Percentiles rank a stretch among this genome's conserved stretches.
These are phyloP conservation scores for Phyto melanocephala DNA, from an alignment of 2,888 invertebrate species.

Conservation along the genomic window DNA sequence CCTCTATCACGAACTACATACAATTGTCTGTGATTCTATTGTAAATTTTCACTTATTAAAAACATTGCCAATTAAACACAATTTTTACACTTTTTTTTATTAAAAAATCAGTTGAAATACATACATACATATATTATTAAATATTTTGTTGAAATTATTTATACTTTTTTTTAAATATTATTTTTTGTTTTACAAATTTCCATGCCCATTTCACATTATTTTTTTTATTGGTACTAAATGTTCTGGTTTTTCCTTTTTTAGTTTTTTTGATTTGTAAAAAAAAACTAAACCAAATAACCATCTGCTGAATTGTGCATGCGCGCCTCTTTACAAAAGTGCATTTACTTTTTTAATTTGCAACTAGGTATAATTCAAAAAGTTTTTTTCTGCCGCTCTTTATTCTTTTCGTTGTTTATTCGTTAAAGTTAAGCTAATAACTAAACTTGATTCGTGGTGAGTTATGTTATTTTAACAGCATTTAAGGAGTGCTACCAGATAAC, in stretches of 20 bases:
- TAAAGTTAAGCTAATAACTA: constrained; percentile 53
- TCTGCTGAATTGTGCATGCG: constrained; percentile 35
- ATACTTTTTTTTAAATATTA: constrained; percentile 3
- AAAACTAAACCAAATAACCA: neutral
- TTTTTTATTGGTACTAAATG: too few relatives aligned
- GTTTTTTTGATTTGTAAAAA: constrained; percentile 15
- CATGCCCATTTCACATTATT: too few relatives aligned
- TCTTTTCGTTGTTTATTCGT: constrained; percentile 35
- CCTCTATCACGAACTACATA: neutral
- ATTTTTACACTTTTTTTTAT: neutral
- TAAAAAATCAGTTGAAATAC: too few relatives aligned
- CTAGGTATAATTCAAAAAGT: neutral
- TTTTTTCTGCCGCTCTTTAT: constrained; percentile 8
- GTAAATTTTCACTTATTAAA: neutral
- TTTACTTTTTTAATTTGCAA: neutral
- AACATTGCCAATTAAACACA: neutral
- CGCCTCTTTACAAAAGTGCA: constrained; percentile 25
- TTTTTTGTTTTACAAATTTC: neutral
- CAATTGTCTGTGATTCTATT: neutral
- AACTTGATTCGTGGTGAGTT: constrained; percentile 41
- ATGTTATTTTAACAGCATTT: constrained; percentile 27
- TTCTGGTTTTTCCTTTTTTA: neutral
- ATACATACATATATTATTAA: too few relatives aligned
- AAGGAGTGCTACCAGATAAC: constrained; percentile 8
- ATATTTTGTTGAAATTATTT: neutral